Evolutionary conservation across 1,140 invertebrate genomes (phyloP), one percentile per base, ranked within the genome.

Genomic region (Zaprionus africanus): DNA sequence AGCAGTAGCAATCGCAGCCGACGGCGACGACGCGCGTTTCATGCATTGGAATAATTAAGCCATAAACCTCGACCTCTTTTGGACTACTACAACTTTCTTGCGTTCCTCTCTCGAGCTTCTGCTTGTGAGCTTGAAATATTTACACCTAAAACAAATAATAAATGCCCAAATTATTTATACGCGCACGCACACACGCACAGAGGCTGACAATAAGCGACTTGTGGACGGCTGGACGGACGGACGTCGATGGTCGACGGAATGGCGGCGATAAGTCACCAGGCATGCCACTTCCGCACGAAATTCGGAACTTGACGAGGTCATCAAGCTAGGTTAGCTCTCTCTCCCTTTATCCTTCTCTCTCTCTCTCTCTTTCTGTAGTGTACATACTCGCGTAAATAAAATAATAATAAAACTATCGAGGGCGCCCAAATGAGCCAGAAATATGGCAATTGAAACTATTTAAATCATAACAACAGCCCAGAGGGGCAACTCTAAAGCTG

Each of bases 21-120:
- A 22, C 43, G 51, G 56, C 59, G 43, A 22, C 36, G 51, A 49
- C 60, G 60, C 69, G 66, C 69, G 66, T 90, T 90, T 90, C 85
- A 90, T 90, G 85, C 86, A 90, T 85, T 70, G 63, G 67, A 86
- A 90, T 90, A 90, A 90, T 90, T 90, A 90, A 90, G 85, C 85
- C 80, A 85, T 90, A 90, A 90, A 85, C 85, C 85, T 90, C 85
- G 85, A 90, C 85, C 85, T 90, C 85, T 79, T 88, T 90, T 61
- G 76, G 61, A 41, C 26, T 66, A 43, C 66, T 66, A 72, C 70
- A 74, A 72, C 61, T 72, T 69, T 64, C 54, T 67, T 66, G 54
- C 82, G 65, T 17, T 46, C 41, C 41, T 46, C 41, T 17, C n/a
- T 46, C 41, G 41, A 46, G 41, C 41, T 46, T n/a, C 41, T 43